A percentile compares a stretch with the other conserved stretches of the same genome.
These are phyloP conservation scores for Drosophila birchii DNA, from an alignment of 2,888 invertebrate species.

Conservation along the genomic window DNA sequence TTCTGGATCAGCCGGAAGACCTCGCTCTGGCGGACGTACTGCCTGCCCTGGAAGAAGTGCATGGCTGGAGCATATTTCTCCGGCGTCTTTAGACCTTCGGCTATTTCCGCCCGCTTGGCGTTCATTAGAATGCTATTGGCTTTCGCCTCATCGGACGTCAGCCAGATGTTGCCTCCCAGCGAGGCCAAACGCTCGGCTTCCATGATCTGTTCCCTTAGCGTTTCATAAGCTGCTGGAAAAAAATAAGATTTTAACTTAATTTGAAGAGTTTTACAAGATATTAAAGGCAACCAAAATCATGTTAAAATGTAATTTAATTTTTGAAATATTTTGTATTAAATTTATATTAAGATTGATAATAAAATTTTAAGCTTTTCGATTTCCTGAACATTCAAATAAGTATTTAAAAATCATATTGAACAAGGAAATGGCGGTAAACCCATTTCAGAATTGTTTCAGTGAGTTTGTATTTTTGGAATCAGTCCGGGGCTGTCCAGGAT, in stretches of 20 bases:
- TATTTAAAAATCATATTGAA: neutral
- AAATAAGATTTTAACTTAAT: neutral
- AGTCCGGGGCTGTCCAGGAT: neutral
- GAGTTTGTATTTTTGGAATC: neutral
- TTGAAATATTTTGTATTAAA: too few relatives aligned
- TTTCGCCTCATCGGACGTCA: constrained; percentile 82
- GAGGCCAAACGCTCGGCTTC: constrained; percentile 81
- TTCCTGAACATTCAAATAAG: neutral
- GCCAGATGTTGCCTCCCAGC: constrained; percentile 82
- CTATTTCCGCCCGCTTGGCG: constrained; percentile 83
- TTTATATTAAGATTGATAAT: neutral
- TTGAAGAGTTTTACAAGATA: neutral
- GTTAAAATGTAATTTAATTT: too few relatives aligned
- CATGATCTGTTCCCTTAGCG: constrained; percentile 83
- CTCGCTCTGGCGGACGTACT: constrained; percentile 86
- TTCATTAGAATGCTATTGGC: constrained; percentile 84
- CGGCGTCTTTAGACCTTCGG: constrained; percentile 81
- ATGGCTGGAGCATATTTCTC: constrained; percentile 86
- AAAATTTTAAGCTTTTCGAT: neutral
- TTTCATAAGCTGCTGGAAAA: constrained; percentile 78
- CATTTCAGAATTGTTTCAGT: neutral
- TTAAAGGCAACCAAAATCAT: neutral
- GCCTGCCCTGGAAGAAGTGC: constrained; percentile 86
- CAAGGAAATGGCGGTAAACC: neutral
- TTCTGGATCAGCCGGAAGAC: constrained; percentile 87